These are phyloP conservation scores for Drosophila tsacasi DNA, from an alignment of 1,140 invertebrate genomes.

Conservation along the genomic window DNA sequence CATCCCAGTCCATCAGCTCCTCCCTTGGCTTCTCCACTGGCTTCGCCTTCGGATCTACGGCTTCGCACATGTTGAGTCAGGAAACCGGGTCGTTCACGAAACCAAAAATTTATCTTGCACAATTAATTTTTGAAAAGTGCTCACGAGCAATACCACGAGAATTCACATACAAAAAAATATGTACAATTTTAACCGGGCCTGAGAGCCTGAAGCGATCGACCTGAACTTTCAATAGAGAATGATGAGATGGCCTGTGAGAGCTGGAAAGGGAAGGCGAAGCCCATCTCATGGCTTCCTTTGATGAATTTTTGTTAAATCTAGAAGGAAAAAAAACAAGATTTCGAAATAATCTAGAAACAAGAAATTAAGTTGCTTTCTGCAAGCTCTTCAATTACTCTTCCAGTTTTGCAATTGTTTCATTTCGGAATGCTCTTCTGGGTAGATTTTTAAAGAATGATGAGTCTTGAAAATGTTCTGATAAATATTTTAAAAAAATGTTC, in stretches of 20 bases:
- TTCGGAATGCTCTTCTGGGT: too few relatives aligned
- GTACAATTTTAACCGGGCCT: constrained; percentile 50
- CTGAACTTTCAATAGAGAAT: constrained; percentile 72
- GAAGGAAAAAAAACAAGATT: too few relatives aligned
- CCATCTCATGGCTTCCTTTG: constrained; percentile 18
- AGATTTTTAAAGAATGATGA: too few relatives aligned
- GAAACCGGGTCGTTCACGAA: constrained; percentile 6
- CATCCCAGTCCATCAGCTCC: constrained; percentile 22
- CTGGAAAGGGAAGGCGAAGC: not conserved
- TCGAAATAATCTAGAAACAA: too few relatives aligned
- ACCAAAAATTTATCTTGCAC: constrained; percentile 30
- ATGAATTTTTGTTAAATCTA: too few relatives aligned
- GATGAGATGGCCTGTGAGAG: not conserved
- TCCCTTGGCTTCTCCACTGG: constrained; percentile 8
- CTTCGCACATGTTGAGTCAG: not conserved
- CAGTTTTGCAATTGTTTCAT: too few relatives aligned
- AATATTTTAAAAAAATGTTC: too few relatives aligned
- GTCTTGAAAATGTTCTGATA: too few relatives aligned
- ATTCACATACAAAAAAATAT: constrained; percentile 46
- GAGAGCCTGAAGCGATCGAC: constrained; percentile 57
- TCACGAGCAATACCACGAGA: constrained; percentile 17
- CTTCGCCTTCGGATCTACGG: not conserved
- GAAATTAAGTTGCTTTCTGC: too few relatives aligned
- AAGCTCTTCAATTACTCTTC: too few relatives aligned
- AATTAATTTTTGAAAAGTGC: constrained; percentile 41